phyloP scores from a whole-genome alignment of 2,888 invertebrate genomes.

The Synanthedon andrenaeformis region DNA sequence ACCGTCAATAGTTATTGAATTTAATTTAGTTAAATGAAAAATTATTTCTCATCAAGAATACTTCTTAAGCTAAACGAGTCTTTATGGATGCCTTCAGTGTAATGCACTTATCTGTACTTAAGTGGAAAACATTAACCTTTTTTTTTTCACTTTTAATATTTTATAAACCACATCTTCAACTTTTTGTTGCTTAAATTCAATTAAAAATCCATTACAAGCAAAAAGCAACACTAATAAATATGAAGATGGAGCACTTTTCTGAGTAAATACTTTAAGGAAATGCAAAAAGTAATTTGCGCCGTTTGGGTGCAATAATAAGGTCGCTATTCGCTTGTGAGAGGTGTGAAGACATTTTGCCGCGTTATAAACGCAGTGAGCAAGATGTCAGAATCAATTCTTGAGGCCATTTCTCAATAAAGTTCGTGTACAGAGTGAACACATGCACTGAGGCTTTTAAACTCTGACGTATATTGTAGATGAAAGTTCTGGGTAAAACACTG shows the following conservation, averaged over 20 bases:
- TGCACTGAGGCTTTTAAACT: constrained; percentile 61
- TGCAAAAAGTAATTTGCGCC: constrained; percentile 7
- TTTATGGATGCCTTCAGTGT: too few species aligned
- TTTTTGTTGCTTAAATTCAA: constrained; percentile 57
- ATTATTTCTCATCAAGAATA: too few species aligned
- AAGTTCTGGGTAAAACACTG: constrained; percentile 1
- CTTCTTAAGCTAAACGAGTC: too few species aligned
- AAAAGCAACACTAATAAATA: constrained; percentile 62
- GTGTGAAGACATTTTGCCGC: constrained; percentile 37
- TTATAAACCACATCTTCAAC: constrained; percentile 4
- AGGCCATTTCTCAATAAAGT: constrained; percentile 66
- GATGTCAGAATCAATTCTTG: constrained; percentile 61
- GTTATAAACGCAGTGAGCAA: constrained; percentile 47
- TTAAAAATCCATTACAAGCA: constrained; percentile 65
- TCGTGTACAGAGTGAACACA: constrained; percentile 30
- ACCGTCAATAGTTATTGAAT: too few species aligned
- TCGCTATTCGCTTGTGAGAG: constrained; percentile 9
- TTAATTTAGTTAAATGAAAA: too few species aligned
- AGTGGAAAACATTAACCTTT: too few species aligned
- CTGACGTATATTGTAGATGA: constrained; percentile 33
- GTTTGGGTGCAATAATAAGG: constrained; percentile 8
- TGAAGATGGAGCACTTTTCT: constrained; percentile 39
- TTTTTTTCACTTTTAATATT: too few species aligned
- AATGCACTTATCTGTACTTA: too few species aligned
- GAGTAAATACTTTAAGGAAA: constrained; percentile 23